Conservation (phyloP, 2,113 vertebrate species). For the Meriones unguiculatus region DNA sequence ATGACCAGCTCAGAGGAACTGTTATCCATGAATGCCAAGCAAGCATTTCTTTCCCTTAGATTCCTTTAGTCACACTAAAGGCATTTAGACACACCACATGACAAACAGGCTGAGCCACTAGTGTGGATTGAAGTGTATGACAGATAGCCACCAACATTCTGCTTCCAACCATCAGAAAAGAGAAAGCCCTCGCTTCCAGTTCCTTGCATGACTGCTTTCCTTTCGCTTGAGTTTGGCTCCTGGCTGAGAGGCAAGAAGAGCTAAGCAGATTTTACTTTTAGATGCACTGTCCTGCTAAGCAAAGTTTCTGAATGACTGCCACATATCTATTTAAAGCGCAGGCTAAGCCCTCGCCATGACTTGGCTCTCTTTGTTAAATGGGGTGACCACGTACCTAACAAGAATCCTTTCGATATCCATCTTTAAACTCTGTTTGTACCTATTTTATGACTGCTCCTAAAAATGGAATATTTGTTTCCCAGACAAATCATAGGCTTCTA, state of each 20-base stretch:
- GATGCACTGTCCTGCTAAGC: background rate
- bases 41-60: background rate
- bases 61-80: background rate
- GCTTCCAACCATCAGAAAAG: background rate
- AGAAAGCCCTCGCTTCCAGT: background rate
- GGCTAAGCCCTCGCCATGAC: background rate
- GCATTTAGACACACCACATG: background rate
- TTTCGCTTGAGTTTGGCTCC: background rate
- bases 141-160: background rate
- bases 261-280: background rate
- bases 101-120: background rate
- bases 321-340: background rate
- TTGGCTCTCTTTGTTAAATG: conserved; percentile 22
- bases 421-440: background rate
- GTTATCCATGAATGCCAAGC: background rate
- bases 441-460: background rate
- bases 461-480: conserved; percentile 19
- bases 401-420: background rate
- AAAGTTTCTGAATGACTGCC: background rate
- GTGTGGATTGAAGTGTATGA: background rate
- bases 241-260: background rate
- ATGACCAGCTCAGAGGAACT: background rate
- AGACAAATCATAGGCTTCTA: background rate
- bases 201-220: background rate
- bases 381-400: background rate